A percentile compares a stretch with the other conserved stretches of the same genome.
These are phyloP conservation scores for Formica exsecta DNA, from an alignment of 1,140 invertebrate genomes.

Conservation along the genomic window DNA sequence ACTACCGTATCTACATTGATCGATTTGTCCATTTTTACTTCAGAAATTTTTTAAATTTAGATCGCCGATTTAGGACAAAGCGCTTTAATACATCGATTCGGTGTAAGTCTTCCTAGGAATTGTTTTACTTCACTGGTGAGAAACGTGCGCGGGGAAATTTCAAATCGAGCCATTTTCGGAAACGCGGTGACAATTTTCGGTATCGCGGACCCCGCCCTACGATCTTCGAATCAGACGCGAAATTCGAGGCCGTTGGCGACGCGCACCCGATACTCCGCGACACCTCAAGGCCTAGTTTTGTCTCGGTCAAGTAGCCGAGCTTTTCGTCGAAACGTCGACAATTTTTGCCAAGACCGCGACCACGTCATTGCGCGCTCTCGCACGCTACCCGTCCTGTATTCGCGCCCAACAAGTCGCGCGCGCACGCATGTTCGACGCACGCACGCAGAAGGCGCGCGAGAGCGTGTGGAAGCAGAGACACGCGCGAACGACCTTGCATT, in stretches of 20 bases:
- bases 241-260: slow-evolving; percentile 29
- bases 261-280: slow-evolving; percentile 39
- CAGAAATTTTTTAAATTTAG: not conserved
- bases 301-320: slow-evolving; percentile 37
- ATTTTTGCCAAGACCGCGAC: slow-evolving; percentile 70
- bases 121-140: not conserved
- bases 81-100: not conserved
- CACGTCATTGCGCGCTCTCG: slow-evolving; percentile 70
- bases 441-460: slow-evolving; percentile 14
- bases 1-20: not conserved
- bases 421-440: not conserved
- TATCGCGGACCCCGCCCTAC: not conserved
- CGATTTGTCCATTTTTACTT: not conserved
- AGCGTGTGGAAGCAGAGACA: slow-evolving; percentile 62
- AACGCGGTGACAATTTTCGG: not conserved
- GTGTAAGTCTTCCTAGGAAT: not conserved
- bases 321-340: slow-evolving; percentile 51
- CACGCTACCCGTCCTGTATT: not conserved
- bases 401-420: slow-evolving; percentile 35
- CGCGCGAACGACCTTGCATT: slow-evolving; percentile 80
- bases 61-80: not conserved
- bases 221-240: slow-evolving; percentile 10
- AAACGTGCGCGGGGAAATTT: not conserved
- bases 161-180: not conserved
- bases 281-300: slow-evolving; percentile 63